These are phyloP conservation scores for Belgica antarctica DNA, from an alignment of 2,888 invertebrate genomes.

Conservation along the genomic window DNA sequence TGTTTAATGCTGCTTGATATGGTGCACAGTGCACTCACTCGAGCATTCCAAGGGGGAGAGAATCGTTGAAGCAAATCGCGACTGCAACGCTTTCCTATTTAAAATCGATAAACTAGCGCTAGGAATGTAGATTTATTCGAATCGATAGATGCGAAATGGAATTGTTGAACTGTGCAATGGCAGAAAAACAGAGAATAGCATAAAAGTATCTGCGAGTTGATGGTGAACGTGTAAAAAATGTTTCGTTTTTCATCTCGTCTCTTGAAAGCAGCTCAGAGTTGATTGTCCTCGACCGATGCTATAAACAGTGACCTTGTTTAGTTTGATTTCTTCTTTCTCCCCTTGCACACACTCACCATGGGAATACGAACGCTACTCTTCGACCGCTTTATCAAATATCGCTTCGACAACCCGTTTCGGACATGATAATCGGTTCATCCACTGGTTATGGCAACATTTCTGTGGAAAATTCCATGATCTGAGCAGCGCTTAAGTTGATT, in stretches of 20 bases:
- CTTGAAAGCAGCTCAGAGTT: conserved; percentile 31
- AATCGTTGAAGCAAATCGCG: conserved; percentile 5
- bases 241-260: background rate
- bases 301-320: conserved; percentile 39
- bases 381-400: background rate
- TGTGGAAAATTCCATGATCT: too few species aligned
- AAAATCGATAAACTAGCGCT: conserved; percentile 5
- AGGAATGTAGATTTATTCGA: conserved; percentile 4
- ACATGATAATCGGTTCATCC: background rate
- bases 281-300: conserved; percentile 37
- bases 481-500: too few species aligned
- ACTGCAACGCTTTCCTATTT: too few species aligned
- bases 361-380: background rate
- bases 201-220: background rate
- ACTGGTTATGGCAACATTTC: too few species aligned
- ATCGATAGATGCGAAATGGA: background rate
- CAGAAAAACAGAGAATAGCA: conserved; percentile 9
- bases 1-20: background rate
- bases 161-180: conserved; percentile 21
- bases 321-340: conserved; percentile 25
- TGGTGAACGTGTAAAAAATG: conserved; percentile 22
- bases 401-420: background rate
- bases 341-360: background rate
- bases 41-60: background rate
- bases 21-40: background rate